phyloP scores from a whole-genome alignment of 2,113 vertebrate species.

The Myiozetetes cayanensis region DNA sequence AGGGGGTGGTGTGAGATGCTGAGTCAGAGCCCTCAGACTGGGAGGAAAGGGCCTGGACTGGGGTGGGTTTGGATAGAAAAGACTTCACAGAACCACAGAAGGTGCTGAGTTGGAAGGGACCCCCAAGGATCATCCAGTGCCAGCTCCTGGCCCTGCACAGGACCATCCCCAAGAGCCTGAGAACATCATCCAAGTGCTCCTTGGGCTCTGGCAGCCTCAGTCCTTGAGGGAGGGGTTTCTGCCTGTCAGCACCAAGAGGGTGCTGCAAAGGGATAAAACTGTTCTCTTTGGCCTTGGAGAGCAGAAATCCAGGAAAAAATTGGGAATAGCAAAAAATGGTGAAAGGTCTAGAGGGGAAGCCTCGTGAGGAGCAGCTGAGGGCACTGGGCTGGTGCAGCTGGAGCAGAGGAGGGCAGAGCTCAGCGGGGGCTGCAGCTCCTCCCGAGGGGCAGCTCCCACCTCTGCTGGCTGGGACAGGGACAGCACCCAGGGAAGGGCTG shows the following conservation, averaged over 20 bases:
- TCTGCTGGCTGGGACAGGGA: too few species aligned
- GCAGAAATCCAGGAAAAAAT: background rate
- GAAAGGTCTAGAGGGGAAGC: background rate
- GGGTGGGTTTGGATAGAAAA: background rate
- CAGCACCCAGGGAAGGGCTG: too few species aligned
- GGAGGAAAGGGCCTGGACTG: background rate
- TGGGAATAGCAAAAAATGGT: background rate
- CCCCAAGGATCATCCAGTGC: background rate
- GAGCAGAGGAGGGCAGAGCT: background rate
- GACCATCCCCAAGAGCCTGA: background rate
- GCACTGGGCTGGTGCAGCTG: background rate
- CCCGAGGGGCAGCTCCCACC: too few species aligned
- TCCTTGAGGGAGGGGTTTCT: background rate
- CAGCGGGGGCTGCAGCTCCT: too few species aligned
- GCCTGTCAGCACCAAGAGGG: background rate
- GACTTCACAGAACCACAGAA: background rate
- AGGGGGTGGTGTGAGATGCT: background rate
- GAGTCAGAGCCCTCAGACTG: background rate
- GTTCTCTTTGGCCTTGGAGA: background rate
- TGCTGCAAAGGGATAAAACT: background rate
- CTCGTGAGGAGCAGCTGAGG: background rate
- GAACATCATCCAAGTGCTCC: background rate
- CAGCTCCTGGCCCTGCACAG: background rate
- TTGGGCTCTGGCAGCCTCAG: background rate
- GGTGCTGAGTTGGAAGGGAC: background rate